Evolutionary conservation across 2,113 vertebrate species (phyloP).

Genomic region (Nothocercus julius): DNA sequence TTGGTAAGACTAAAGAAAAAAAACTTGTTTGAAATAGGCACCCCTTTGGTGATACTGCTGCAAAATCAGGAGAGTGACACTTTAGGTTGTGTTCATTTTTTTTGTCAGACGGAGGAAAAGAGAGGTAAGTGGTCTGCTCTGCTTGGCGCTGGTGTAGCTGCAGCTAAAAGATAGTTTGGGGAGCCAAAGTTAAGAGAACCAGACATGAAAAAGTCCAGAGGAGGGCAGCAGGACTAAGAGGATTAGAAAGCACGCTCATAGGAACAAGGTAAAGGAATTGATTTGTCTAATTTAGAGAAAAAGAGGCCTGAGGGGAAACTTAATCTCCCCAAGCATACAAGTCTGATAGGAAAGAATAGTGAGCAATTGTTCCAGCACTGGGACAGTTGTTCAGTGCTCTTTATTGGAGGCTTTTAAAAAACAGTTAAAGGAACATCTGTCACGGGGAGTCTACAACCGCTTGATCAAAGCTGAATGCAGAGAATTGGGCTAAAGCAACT

Average conservation of each 20-base stretch:
- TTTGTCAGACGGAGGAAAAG: neutral
- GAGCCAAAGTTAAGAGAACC: neutral
- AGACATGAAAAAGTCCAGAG: neutral
- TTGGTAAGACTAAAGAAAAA: neutral
- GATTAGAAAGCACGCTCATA: neutral
- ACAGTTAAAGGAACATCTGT: neutral
- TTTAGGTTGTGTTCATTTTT: neutral
- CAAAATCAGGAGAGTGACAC: neutral
- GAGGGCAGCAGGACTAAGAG: conserved; percentile 28
- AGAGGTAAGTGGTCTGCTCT: neutral
- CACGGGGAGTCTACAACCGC: neutral
- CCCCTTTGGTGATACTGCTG: neutral
- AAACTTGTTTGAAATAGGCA: neutral
- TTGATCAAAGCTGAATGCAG: neutral
- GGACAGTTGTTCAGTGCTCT: neutral
- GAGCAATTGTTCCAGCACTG: neutral
- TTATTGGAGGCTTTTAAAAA: neutral
- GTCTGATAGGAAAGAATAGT: neutral
- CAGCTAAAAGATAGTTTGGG: neutral
- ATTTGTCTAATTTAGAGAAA: conserved; percentile 43
- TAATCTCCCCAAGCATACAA: neutral
- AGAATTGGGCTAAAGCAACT: neutral
- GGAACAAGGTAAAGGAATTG: conserved; percentile 40
- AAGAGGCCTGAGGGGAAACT: conserved; percentile 23
- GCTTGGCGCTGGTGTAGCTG: neutral